A percentile compares a stretch with the other conserved stretches of the same genome.
Evolutionary conservation across 2,113 vertebrate species (phyloP).

Genomic region (Falcunculus frontatus): DNA sequence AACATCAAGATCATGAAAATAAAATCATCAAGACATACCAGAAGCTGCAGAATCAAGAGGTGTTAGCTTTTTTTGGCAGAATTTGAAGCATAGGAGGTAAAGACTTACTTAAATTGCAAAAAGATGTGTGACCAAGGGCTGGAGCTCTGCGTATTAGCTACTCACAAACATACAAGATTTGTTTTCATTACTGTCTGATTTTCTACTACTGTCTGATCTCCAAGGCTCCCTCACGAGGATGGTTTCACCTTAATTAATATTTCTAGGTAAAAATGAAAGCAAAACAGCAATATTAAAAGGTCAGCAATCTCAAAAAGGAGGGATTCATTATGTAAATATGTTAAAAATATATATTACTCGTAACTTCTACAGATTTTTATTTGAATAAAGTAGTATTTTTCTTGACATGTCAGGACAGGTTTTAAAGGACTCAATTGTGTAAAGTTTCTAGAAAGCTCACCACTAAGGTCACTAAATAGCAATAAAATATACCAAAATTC

Average conservation of each 20-base stretch:
- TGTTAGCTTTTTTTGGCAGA: not conserved
- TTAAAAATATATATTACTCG: not conserved
- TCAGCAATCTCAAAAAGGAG: not conserved
- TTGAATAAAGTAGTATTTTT: not conserved
- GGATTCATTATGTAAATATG: not conserved
- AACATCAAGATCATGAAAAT: accelerated
- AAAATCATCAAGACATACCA: not conserved
- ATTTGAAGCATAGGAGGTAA: not conserved
- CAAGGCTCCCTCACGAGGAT: not conserved
- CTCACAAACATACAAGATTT: not conserved
- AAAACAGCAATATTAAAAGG: not conserved
- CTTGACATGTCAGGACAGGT: not conserved
- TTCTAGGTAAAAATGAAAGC: not conserved
- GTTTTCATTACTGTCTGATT: not conserved
- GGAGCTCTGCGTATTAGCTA: not conserved
- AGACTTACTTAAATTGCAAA: not conserved
- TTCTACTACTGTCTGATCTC: not conserved
- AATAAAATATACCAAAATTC: not conserved
- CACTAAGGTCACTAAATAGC: not conserved
- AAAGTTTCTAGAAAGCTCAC: not conserved
- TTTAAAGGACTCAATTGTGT: not conserved
- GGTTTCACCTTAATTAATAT: not conserved
- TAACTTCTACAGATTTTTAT: not conserved
- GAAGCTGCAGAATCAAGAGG: not conserved
- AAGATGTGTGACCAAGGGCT: not conserved